Conservation (phyloP, 2,113 vertebrate species). For the Notarius lentiginosus region DNA sequence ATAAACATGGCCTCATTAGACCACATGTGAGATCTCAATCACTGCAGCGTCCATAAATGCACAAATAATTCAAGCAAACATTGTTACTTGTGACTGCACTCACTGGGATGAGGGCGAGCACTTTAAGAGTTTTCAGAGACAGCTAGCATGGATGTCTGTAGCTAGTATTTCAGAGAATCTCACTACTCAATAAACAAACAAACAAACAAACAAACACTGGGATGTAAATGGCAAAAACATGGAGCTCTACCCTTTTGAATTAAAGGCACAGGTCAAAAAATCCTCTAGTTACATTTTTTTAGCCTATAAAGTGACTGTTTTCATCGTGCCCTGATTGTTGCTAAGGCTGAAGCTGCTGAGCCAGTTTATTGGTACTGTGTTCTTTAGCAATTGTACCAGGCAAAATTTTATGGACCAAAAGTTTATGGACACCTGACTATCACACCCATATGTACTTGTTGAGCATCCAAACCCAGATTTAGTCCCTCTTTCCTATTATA, state of each 20-base stretch:
- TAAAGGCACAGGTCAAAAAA: not conserved
- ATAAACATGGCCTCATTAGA: not conserved
- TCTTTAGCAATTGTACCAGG: not conserved
- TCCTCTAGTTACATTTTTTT: not conserved
- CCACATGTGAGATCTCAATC: not conserved
- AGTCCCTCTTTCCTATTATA: too few relatives aligned
- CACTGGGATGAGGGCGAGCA: not conserved
- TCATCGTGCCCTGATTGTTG: not conserved
- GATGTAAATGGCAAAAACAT: too few relatives aligned
- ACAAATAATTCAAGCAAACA: too few relatives aligned
- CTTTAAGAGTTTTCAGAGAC: too few relatives aligned
- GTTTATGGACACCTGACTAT: not conserved
- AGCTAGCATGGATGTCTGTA: too few relatives aligned
- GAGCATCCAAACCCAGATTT: not conserved
- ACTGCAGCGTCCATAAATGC: not conserved
- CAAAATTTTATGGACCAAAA: not conserved
- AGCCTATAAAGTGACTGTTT: not conserved
- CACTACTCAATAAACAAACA: too few relatives aligned
- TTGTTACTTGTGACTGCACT: not conserved
- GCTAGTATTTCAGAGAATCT: too few relatives aligned
- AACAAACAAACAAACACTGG: too few relatives aligned
- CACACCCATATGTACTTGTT: not conserved
- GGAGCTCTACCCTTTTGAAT: not conserved
- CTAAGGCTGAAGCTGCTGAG: not conserved
- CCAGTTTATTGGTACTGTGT: too few relatives aligned